Evolutionary conservation across 2,797 vertebrate genomes (phyloP).

Genomic region (Numenius phaeopus): DNA sequence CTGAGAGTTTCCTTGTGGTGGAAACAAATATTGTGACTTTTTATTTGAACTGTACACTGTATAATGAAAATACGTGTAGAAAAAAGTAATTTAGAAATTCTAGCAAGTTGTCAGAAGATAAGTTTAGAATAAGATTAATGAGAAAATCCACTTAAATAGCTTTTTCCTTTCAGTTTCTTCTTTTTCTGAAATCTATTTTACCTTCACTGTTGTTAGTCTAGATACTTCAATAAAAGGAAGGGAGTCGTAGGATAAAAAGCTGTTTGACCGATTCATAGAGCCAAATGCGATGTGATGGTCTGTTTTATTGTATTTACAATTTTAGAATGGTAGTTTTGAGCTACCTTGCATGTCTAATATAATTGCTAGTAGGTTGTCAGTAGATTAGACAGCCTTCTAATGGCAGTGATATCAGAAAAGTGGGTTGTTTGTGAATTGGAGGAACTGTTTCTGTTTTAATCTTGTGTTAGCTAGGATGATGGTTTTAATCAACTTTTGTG

Average conservation of each 20-base stretch:
- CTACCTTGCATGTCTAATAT: background rate
- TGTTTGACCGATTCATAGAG: background rate
- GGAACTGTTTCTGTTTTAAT: background rate
- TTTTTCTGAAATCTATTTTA: background rate
- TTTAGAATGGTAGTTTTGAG: background rate
- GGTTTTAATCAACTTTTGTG: background rate
- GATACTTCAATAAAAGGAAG: background rate
- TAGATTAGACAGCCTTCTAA: background rate
- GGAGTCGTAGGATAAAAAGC: background rate
- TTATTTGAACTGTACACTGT: background rate
- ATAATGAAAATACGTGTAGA: background rate
- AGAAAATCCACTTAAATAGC: background rate
- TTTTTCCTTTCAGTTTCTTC: background rate
- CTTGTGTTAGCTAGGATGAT: background rate
- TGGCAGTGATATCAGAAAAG: background rate
- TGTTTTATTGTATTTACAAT: background rate
- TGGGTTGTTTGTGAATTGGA: background rate
- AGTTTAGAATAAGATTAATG: background rate
- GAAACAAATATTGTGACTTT: background rate
- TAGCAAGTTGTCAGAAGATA: background rate
- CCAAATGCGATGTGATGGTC: background rate
- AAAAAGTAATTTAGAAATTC: background rate
- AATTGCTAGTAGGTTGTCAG: background rate
- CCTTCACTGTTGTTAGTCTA: background rate
- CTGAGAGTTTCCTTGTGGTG: background rate